Evolutionary conservation across 2,888 invertebrate species (phyloP).

Genomic region (Gymnoscelis rufifasciata): DNA sequence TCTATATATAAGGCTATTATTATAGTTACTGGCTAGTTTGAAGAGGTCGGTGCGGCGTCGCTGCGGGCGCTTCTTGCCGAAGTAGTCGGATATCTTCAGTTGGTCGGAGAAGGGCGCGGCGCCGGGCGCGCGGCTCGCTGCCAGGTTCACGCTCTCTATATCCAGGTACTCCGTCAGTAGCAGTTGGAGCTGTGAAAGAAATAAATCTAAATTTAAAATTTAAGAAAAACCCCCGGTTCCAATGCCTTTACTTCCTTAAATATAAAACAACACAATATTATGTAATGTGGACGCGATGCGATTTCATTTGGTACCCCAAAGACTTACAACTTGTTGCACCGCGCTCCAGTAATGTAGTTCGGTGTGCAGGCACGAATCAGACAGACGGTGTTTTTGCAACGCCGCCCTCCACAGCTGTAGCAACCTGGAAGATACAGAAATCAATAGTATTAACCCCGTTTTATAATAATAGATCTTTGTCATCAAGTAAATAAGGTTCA

Average conservation of each 20-base stretch:
- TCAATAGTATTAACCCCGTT: too few relatives aligned
- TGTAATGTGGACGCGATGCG: too few relatives aligned
- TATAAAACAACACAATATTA: too few relatives aligned
- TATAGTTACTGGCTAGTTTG: constrained; percentile 47
- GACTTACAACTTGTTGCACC: constrained; percentile 90
- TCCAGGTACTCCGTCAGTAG: constrained; percentile 92
- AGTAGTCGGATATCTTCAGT: constrained; percentile 56
- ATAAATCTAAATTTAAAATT: too few relatives aligned
- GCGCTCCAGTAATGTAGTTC: constrained; percentile 91
- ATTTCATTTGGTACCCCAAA: too few relatives aligned
- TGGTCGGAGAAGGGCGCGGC: constrained; percentile 30
- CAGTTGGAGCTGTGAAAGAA: constrained; percentile 83
- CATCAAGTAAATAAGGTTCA: too few relatives aligned
- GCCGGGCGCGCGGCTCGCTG: constrained; percentile 59
- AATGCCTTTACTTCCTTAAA: too few relatives aligned
- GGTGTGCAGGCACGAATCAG: constrained; percentile 82
- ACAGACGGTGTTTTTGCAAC: constrained; percentile 85
- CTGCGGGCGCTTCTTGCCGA: constrained; percentile 57
- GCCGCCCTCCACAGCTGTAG: constrained; percentile 91
- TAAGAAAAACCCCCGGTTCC: too few relatives aligned
- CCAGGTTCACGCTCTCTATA: constrained; percentile 86
- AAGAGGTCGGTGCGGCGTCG: constrained; percentile 53
- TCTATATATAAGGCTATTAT: constrained; percentile 81
- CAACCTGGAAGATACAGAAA: constrained; percentile 69
- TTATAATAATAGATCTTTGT: too few relatives aligned